Evolutionary conservation across 2,888 invertebrate species (phyloP).

Genomic region (Globia sparganii): DNA sequence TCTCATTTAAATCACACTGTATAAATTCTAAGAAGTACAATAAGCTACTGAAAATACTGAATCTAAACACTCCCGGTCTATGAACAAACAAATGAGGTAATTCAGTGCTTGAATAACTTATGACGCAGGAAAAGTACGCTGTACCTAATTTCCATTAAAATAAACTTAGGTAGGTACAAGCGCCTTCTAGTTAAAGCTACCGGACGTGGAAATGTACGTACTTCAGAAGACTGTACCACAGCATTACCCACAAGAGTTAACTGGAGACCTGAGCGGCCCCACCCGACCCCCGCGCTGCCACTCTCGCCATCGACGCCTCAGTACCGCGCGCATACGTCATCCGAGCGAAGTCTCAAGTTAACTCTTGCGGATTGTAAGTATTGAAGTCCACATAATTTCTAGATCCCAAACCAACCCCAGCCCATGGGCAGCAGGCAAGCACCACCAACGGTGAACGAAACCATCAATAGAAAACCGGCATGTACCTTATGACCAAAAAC

Average conservation of each 20-base stretch:
- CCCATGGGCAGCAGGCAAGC: background rate
- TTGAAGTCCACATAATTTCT: background rate
- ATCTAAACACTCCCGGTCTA: background rate
- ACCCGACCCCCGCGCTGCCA: too few relatives aligned
- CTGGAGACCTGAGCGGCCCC: too few relatives aligned
- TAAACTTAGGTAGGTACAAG: background rate
- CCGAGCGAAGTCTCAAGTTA: too few relatives aligned
- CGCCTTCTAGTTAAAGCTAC: background rate
- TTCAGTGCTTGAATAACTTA: background rate
- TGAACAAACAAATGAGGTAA: background rate
- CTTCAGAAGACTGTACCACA: background rate
- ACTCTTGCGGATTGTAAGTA: too few relatives aligned
- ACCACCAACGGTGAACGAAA: background rate
- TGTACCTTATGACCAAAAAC: background rate
- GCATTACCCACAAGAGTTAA: too few relatives aligned
- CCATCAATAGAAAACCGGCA: too few relatives aligned
- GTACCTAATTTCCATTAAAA: background rate
- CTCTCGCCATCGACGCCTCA: too few relatives aligned
- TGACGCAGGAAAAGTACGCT: constrained; percentile 3
- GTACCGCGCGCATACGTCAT: too few relatives aligned
- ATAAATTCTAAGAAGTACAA: background rate
- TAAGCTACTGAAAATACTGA: background rate
- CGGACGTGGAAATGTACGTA: too few relatives aligned
- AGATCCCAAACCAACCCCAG: background rate
- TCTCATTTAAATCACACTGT: background rate